Base-by-base conservation (phyloP, 37 sponge, comb jelly and placozoan genomes). In the Lycopodina hypogea region DNA sequence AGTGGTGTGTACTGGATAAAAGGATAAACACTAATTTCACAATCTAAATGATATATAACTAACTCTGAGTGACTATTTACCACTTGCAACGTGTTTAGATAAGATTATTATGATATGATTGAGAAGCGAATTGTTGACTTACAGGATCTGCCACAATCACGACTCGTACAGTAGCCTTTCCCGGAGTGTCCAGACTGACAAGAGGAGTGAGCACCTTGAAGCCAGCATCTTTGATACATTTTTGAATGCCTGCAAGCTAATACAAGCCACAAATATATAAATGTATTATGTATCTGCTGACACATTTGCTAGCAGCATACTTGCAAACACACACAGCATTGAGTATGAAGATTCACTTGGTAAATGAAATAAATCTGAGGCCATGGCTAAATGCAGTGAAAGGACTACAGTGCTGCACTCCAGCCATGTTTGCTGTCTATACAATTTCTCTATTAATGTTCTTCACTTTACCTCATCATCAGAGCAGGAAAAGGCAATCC, bases 101-200 rank as follows among this genome's bases (percentile, higher is more conserved):
- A n/a, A n/a, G n/a, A n/a, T n/a, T n/a, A n/a, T n/a, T n/a, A n/a
- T n/a, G n/a, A n/a, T n/a, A n/a, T n/a, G n/a, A n/a, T n/a, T n/a
- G n/a, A n/a, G n/a, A n/a, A n/a, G n/a, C 24, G n/a, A n/a, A 9
- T 45, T 45, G 2, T 33, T 24, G 17, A 62, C 90, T 73, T 64
- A 90, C 90, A 2, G 93, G 93, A 66, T 93, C 93, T 42, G 89
- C 89, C 15, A 93, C 62, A 19, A 93, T 93, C 26, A 93, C 84
- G 19, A 93, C 93, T 61, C 86, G 78, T 0, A 93, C 93, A 40
- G 86, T 86, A 4, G 93, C 93, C 71, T 93, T 93, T 1, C 93
- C 93, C 0, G 89, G 89, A 60, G 93, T 93, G 79, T 93, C 89
- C 70, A 93, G 76, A 40, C 87, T 93, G 21, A 93, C 86, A 6